Evolutionary conservation across 1,140 invertebrate genomes (phyloP).

Genomic region (Yoshiicerus persimilis): DNA sequence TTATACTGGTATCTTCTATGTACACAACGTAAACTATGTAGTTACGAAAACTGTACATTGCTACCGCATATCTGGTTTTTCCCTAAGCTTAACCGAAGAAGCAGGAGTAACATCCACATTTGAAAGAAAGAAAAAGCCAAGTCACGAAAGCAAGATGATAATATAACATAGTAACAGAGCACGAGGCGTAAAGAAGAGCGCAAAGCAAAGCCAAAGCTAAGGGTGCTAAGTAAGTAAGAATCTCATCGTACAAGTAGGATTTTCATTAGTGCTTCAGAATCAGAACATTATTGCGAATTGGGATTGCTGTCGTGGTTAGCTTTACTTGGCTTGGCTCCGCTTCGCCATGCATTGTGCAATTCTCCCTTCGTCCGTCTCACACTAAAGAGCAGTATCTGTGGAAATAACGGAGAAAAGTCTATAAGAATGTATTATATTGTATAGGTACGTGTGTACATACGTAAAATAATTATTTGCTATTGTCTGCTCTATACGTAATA

Average conservation of each 20-base stretch:
- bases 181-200: not conserved
- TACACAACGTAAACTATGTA: not conserved
- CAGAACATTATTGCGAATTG: slow-evolving; percentile 27
- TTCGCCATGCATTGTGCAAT: no score
- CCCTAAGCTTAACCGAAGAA: not conserved
- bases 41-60: not conserved
- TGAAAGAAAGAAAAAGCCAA: not conserved
- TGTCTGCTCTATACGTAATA: no score
- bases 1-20: not conserved
- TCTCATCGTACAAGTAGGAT: not conserved
- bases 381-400: not conserved
- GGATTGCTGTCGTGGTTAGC: not conserved
- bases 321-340: not conserved
- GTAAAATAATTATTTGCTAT: not conserved
- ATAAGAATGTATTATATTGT: not conserved
- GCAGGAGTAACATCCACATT: not conserved
- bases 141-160: not conserved
- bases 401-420: not conserved
- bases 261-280: slow-evolving; percentile 25
- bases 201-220: not conserved
- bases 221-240: not conserved
- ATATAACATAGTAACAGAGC: not conserved
- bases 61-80: not conserved
- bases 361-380: not conserved
- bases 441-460: not conserved